Evolutionary conservation across 2,113 vertebrate species (phyloP), one percentile per base, ranked within the genome.

Genomic region (Ophthalmolycus amberensis): DNA sequence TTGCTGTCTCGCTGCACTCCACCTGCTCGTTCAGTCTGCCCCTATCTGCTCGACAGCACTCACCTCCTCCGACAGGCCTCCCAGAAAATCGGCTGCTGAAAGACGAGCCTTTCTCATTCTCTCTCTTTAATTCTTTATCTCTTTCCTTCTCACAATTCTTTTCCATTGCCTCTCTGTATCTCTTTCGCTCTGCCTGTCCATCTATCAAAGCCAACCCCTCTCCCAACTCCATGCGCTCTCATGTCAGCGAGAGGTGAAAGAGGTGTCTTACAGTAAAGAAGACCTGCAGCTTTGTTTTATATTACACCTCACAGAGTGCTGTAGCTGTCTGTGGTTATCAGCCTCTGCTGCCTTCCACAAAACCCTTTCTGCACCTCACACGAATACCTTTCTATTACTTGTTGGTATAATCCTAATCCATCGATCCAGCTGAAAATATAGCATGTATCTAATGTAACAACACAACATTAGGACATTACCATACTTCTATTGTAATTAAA

Each of bases 321-420:
- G 88, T 80, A 89, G 82, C 92, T 94, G 91, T 92, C 92, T 69
- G 68, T 68, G 77, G 63, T 75, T 60, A 92, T 93, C 88, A 92
- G 70, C 58, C 66, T 88, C 87, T 9, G 48, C 77, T 75, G 69
- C 85, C 77, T 85, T 63, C 71, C 81, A 32, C 59, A 58, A 81
- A 80, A 82, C 32, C 48, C 59, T 46, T 72, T 82, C 63, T 74
- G 59, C 48, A 37, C 56, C 71, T 75, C 44, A 22, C 68, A 75
- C 64, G 74, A 72, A 80, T 34, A 75, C 29, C 1, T 80, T 75
- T 78, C 59, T 71, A 46, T 67, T 73, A 42, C 69, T 56, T 40
- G 9, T 54, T 34, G 58, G 27, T 67, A n/a, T 9, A 48, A 20
- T 59, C 15, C n/a, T 6, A 40, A 63, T 71, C 27, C 8, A 59